Evolutionary conservation across 2,113 vertebrate species (phyloP).

Genomic region (Anhinga rufa): DNA sequence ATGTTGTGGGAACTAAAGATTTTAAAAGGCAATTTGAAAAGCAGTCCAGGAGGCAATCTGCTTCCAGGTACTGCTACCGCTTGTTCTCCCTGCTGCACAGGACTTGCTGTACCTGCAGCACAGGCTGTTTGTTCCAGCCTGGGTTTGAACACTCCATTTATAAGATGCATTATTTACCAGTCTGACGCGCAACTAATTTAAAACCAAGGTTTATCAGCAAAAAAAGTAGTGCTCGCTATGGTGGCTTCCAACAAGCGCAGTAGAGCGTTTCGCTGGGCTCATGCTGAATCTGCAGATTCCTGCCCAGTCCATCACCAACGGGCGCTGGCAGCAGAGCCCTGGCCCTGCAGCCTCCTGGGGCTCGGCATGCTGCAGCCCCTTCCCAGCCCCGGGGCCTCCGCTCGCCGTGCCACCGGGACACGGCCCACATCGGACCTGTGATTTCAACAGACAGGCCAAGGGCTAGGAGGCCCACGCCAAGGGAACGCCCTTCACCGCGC

Average conservation of each 20-base stretch:
- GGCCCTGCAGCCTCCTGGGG: background rate
- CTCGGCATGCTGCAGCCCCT: background rate
- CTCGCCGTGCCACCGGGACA: accelerated
- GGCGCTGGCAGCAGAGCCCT: background rate
- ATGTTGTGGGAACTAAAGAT: background rate
- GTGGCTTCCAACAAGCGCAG: background rate
- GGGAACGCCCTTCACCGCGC: accelerated
- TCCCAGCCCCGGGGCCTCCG: background rate
- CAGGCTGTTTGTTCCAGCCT: background rate
- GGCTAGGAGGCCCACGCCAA: background rate
- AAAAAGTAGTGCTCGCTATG: background rate
- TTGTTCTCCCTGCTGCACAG: background rate
- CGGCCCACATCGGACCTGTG: accelerated
- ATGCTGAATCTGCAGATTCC: background rate
- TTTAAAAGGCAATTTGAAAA: background rate
- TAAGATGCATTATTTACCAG: conserved; percentile 40
- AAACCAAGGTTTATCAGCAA: conserved; percentile 48
- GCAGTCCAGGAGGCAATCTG: background rate
- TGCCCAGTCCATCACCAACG: background rate
- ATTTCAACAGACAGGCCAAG: background rate
- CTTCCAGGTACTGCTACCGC: background rate
- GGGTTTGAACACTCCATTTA: background rate
- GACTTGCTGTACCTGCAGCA: background rate
- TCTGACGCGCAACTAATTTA: conserved; percentile 6
- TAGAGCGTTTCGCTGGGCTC: background rate